Evolutionary conservation across 2,888 invertebrate species (phyloP), one percentile per base, ranked within the genome.

Genomic region (Drosophila ustulata): DNA sequence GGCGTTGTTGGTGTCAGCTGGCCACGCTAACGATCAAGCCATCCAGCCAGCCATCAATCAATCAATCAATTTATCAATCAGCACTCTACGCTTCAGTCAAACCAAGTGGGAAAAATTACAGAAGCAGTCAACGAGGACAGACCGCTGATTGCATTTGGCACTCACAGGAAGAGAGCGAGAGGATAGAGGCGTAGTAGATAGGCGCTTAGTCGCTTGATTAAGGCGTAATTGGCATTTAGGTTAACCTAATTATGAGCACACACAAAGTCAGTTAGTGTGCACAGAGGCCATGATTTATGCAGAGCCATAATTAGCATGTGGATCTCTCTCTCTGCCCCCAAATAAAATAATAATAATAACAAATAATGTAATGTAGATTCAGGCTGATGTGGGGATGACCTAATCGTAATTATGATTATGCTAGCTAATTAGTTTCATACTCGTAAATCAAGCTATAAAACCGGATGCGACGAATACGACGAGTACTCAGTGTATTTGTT

Each of bases 51-150:
- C 23, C 28, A 56, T 61, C 73, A 73, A 73, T 56, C 74, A 68
- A 68, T 62, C 89, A 87, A 89, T 87, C 89, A 89, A 86, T 81
- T 78, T 83, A 86, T 80, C 82, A 86, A 86, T 83, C 84, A 81
- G 66, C 86, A 62, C 66, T 62, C 62, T 56, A 9, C 8, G 50
- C 50, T 30, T 28, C 43, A 53, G 51, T n/a, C 69, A 41, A 61
- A 50, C 41, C 75, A 59, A 68, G 50, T 53, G 65, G 65, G 61
- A 43, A 51, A 66, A 75, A 70, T 74, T 58, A 70, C 63, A 37
- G 59, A 56, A 53, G 64, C 52, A 43, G 56, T 28, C 25, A 18
- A 25, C 34, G 18, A 18, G 18, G 18, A 18, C n/a, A 26, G 32
- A 45, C 52, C 56, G 47, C 23, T 62, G 34, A 56, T 51, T 58